Conservation (phyloP, 2,888 invertebrate genomes). For the Diaperis boleti region DNA sequence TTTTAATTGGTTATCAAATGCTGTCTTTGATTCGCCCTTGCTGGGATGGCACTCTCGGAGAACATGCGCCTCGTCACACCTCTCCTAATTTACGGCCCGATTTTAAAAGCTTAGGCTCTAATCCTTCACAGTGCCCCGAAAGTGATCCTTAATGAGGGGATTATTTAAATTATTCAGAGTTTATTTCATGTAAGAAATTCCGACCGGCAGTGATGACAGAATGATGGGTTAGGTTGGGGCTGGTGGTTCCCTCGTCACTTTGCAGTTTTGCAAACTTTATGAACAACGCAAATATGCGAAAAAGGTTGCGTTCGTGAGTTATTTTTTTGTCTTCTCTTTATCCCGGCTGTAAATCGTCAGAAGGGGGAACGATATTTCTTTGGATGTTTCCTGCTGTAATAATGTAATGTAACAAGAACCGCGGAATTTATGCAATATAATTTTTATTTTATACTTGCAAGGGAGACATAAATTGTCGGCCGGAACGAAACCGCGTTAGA, state of each 20-base stretch:
- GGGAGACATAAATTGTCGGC: constrained; percentile 48
- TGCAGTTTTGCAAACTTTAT: constrained; percentile 26
- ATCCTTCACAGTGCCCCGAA: constrained; percentile 16
- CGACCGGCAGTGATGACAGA: constrained; percentile 20
- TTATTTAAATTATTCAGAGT: constrained; percentile 34
- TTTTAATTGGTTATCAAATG: constrained; percentile 53
- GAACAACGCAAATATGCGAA: constrained; percentile 35
- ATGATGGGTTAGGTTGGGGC: constrained; percentile 24
- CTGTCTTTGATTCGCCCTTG: constrained; percentile 23
- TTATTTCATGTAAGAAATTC: constrained; percentile 29
- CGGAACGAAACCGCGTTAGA: constrained; percentile 51
- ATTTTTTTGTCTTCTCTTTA: constrained; percentile 30
- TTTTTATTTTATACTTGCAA: constrained; percentile 45
- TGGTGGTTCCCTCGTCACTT: constrained; percentile 20
- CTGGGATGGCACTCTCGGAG: not conserved
- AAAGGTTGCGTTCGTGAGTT: constrained; percentile 12
- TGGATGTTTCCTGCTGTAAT: constrained; percentile 43
- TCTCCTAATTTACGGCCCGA: constrained; percentile 20
- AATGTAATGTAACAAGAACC: constrained; percentile 39
- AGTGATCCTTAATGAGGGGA: constrained; percentile 29
- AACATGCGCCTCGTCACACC: constrained; percentile 9
- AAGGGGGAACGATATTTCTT: constrained; percentile 41
- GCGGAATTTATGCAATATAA: constrained; percentile 46
- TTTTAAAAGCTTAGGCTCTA: constrained; percentile 25
- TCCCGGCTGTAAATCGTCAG: constrained; percentile 42